Percentiles rank a stretch among this genome's conserved stretches.
phyloP scores from a whole-genome alignment of 2,113 vertebrate genomes.

The Actenoides lindsayi region DNA sequence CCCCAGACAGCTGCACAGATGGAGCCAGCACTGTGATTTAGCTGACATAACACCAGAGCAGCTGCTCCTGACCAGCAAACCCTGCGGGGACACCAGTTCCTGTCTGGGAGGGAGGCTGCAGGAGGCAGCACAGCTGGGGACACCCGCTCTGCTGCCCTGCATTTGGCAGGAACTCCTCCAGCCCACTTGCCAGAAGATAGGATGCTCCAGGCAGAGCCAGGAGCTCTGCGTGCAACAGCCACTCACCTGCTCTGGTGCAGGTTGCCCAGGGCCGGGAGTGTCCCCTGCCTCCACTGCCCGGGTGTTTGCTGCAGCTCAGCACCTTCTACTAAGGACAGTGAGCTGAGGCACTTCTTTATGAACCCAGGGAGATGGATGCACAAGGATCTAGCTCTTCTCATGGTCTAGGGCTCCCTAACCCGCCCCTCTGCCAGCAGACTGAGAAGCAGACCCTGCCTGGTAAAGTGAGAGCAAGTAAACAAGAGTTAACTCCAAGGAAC shows the following conservation, averaged over 20 bases:
- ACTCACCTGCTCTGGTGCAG: accelerated
- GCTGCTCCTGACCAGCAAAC: conserved; percentile 1
- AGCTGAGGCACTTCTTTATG: background rate
- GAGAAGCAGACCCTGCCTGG: background rate
- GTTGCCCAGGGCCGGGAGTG: background rate
- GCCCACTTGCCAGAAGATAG: background rate
- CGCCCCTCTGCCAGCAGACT: background rate
- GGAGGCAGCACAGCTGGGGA: background rate
- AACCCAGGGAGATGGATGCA: background rate
- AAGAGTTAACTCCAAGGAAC: background rate
- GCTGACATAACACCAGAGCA: background rate
- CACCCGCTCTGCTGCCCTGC: background rate
- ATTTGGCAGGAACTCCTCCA: background rate
- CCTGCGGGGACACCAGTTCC: background rate
- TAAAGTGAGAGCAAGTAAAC: background rate
- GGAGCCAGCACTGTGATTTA: background rate
- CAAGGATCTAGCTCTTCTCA: background rate
- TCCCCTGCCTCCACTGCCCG: background rate
- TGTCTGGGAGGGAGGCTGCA: background rate
- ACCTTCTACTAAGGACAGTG: accelerated
- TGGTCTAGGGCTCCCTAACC: background rate
- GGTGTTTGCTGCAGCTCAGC: background rate
- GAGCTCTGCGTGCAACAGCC: background rate
- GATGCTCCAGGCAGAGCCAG: background rate
- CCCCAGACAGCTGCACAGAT: conserved; percentile 3